Evolutionary conservation across 2,113 vertebrate genomes (phyloP).

Genomic region (Falcunculus frontatus): DNA sequence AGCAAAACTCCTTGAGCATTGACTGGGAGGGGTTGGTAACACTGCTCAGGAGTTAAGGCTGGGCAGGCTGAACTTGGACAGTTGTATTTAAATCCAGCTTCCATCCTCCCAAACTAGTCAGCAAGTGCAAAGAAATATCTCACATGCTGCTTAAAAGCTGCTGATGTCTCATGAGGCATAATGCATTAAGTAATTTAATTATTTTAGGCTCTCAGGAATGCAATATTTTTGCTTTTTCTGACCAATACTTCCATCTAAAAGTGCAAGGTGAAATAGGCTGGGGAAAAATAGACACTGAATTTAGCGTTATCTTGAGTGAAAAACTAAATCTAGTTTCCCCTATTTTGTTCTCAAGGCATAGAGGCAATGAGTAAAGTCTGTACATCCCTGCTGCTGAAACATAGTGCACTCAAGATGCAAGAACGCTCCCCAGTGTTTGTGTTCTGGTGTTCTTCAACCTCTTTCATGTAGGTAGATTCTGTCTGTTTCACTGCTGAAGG

Average conservation of each 20-base stretch:
- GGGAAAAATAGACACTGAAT: neutral
- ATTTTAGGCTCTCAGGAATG: neutral
- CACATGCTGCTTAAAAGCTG: neutral
- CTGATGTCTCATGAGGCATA: neutral
- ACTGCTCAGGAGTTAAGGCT: neutral
- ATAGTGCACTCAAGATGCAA: neutral
- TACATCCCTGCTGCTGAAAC: neutral
- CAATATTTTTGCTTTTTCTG: neutral
- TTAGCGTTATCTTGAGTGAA: neutral
- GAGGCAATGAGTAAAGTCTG: neutral
- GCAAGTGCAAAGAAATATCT: neutral
- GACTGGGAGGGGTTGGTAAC: neutral
- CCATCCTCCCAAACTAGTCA: neutral
- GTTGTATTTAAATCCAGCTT: neutral
- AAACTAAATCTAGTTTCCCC: neutral
- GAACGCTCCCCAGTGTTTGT: neutral
- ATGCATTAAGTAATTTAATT: neutral
- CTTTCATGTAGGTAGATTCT: neutral
- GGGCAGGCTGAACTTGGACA: neutral
- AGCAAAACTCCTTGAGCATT: neutral
- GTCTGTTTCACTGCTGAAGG: neutral
- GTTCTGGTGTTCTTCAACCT: neutral
- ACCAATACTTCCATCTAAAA: neutral
- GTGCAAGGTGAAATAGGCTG: neutral
- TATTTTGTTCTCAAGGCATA: neutral